These are phyloP conservation scores for Prunella strophiata DNA, from an alignment of 2,797 vertebrate genomes.

Conservation along the genomic window DNA sequence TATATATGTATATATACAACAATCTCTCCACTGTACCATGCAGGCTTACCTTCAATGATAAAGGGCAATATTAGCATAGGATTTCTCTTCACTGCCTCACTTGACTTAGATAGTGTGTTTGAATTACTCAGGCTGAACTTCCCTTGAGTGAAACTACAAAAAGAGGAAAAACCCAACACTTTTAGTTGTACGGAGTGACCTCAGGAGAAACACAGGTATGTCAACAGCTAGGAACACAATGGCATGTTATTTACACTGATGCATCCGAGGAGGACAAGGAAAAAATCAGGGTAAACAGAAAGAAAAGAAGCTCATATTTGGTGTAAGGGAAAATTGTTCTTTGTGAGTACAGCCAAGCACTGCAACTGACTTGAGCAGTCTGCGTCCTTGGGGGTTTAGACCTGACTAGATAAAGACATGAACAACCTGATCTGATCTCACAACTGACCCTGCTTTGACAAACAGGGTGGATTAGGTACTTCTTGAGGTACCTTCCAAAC, in stretches of 20 bases:
- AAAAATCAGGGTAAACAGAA: neutral
- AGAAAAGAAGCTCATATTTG: neutral
- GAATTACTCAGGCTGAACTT: neutral
- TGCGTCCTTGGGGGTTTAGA: neutral
- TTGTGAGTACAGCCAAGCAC: neutral
- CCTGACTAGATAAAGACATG: neutral
- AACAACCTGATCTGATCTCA: neutral
- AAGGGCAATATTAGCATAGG: neutral
- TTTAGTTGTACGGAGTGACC: neutral
- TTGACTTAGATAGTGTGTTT: neutral
- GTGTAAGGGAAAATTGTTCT: neutral
- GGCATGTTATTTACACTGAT: neutral
- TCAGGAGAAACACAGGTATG: neutral
- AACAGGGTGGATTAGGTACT: neutral
- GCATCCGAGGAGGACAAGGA: neutral
- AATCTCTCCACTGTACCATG: neutral
- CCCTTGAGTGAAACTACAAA: neutral
- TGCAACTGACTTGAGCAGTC: neutral
- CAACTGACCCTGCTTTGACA: neutral
- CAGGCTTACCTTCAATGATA: neutral
- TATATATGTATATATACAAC: neutral
- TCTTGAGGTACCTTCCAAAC: neutral
- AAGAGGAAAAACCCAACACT: neutral
- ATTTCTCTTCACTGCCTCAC: neutral
- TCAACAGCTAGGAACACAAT: neutral